Conservation (phyloP, 2,113 vertebrate species). For the Odocoileus virginianus region DNA sequence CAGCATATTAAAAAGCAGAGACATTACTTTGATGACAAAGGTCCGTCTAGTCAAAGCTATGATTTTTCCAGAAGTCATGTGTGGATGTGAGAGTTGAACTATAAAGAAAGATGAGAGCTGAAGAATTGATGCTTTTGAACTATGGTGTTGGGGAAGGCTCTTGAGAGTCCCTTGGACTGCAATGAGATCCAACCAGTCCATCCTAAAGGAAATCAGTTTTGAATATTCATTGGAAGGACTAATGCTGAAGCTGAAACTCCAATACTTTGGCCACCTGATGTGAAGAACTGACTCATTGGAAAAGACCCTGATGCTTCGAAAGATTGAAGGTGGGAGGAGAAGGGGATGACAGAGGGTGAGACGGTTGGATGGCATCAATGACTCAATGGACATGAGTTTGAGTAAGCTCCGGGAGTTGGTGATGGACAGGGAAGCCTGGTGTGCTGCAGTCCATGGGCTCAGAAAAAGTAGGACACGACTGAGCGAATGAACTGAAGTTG, state of each 20-base stretch:
- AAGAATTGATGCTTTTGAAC: no score
- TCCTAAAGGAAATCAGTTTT: background rate
- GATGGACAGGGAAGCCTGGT: background rate
- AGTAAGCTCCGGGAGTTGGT: background rate
- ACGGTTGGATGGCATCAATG: background rate
- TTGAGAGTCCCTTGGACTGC: no score
- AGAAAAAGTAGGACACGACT: background rate
- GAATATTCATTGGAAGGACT: background rate
- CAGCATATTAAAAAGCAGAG: no score
- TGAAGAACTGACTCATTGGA: background rate
- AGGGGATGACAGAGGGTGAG: background rate
- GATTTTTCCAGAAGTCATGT: no score
- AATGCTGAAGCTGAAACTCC: background rate
- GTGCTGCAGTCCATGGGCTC: background rate
- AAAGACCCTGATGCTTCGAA: background rate
- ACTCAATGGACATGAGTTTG: background rate
- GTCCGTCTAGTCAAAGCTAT: no score
- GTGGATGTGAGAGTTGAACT: no score
- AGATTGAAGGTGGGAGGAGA: rapidly evolving
- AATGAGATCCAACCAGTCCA: no score
- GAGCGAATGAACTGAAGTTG: background rate
- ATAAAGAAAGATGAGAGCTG: no score
- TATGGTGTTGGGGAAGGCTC: no score
- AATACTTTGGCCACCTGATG: background rate
- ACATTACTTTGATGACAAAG: no score